Conservation (phyloP, 2,888 invertebrate genomes). For the Odontomyia ornata region DNA sequence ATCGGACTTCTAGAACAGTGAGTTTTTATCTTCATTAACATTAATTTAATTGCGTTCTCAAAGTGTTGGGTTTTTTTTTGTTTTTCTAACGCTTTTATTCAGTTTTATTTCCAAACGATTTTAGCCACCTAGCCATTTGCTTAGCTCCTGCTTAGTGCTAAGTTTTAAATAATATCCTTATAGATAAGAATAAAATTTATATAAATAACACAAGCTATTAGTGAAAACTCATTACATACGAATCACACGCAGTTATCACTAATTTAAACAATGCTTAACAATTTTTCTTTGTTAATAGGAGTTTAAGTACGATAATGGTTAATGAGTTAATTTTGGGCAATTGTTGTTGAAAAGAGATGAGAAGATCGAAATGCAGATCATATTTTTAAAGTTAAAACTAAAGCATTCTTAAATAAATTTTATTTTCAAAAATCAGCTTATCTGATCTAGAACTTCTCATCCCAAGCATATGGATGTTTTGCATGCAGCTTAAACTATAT, state of each 20-base stretch:
- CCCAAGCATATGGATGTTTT: neutral
- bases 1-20: no score
- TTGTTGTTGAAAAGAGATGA: no score
- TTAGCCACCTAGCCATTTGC: slow-evolving; percentile 34
- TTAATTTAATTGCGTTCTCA: no score
- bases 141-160: slow-evolving; percentile 42
- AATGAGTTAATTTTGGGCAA: no score
- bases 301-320: no score
- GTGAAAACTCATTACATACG: neutral
- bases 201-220: neutral
- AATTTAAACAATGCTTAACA: neutral
- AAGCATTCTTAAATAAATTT: neutral
- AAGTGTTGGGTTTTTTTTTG: neutral
- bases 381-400: neutral
- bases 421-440: no score
- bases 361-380: neutral
- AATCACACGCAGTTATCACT: slow-evolving; percentile 16
- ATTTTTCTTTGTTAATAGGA: no score
- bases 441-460: neutral
- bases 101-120: slow-evolving; percentile 47
- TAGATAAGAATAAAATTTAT: neutral
- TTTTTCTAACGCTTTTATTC: slow-evolving; percentile 34
- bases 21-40: no score
- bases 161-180: slow-evolving; percentile 1
- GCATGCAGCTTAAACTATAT: slow-evolving; percentile 1